A percentile compares a stretch with the other conserved stretches of the same genome.
phyloP scores from a whole-genome alignment of 1,140 invertebrate genomes.

The Steinernema feltiae region DNA sequence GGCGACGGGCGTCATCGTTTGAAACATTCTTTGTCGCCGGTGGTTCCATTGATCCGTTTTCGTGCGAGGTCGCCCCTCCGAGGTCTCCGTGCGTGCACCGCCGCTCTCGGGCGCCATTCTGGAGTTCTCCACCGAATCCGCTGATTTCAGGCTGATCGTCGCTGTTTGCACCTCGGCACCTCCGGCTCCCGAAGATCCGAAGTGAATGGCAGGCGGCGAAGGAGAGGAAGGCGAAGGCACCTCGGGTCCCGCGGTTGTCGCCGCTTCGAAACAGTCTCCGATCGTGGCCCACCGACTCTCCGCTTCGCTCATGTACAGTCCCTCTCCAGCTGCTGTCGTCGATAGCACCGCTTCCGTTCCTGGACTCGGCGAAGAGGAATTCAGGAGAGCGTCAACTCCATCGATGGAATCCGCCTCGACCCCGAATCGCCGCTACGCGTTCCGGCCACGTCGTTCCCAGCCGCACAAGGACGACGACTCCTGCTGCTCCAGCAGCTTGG shows the following conservation, averaged over 20 bases:
- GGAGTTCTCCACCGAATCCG: too few species aligned
- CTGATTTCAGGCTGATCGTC: too few species aligned
- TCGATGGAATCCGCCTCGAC: neutral
- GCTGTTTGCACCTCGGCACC: too few species aligned
- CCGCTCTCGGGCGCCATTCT: too few species aligned
- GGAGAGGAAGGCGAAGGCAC: conserved; percentile 18
- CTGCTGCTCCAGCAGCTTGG: conserved; percentile 43
- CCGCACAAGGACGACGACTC: conserved; percentile 50
- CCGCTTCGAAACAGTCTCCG: neutral
- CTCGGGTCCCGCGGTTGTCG: neutral
- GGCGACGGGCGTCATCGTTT: neutral
- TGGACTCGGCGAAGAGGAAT: neutral
- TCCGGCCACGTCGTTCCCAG: conserved; percentile 24
- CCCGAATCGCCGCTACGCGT: conserved; percentile 14
- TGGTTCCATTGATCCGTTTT: neutral
- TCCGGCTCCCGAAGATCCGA: too few species aligned
- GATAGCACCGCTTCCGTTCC: neutral
- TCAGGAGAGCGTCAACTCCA: neutral
- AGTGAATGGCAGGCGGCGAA: conserved; percentile 11
- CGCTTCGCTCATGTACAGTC: neutral
- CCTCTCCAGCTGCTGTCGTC: conserved; percentile 9
- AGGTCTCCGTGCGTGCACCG: neutral
- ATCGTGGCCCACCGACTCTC: neutral
- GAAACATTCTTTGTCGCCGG: neutral
- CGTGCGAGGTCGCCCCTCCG: neutral